These are phyloP conservation scores for Blastobasis lacticolella DNA, from an alignment of 2,888 invertebrate genomes.

Conservation along the genomic window DNA sequence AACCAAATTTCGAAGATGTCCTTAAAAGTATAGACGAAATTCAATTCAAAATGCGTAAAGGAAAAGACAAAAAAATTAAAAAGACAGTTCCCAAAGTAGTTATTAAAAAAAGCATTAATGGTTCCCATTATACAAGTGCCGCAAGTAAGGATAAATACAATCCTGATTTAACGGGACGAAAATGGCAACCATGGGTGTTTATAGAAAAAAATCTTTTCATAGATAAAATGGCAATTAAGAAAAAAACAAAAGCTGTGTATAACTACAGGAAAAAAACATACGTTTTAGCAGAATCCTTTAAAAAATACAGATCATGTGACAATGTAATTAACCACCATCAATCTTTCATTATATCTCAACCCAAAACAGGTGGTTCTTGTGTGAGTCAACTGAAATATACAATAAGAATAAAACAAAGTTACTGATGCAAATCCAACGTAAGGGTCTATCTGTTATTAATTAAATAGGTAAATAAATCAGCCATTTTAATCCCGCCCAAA, in stretches of 20 bases:
- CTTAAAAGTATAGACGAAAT: slow-evolving; percentile 68
- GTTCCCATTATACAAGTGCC: slow-evolving; percentile 64
- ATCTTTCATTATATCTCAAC: slow-evolving; percentile 53
- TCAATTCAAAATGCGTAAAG: slow-evolving; percentile 56
- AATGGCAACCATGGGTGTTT: slow-evolving; percentile 71
- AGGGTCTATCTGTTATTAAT: slow-evolving; percentile 18
- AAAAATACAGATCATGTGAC: slow-evolving; percentile 62
- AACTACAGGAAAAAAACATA: slow-evolving; percentile 53
- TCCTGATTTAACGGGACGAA: slow-evolving; percentile 64
- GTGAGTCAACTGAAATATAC: slow-evolving; percentile 60
- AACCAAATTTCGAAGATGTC: slow-evolving; percentile 70
- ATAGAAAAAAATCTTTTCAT: slow-evolving; percentile 59
- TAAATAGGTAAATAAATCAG: slow-evolving; percentile 12
- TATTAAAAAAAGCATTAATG: slow-evolving; percentile 62
- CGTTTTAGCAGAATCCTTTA: slow-evolving; percentile 55
- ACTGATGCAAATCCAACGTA: slow-evolving; percentile 25
- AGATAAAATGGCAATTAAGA: slow-evolving; percentile 61
- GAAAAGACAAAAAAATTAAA: slow-evolving; percentile 50
- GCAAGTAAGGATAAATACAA: slow-evolving; percentile 40
- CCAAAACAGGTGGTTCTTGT: slow-evolving; percentile 34
- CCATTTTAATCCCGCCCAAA: slow-evolving; percentile 38
- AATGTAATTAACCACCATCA: background rate
- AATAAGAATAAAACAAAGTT: slow-evolving; percentile 56
- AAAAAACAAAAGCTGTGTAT: slow-evolving; percentile 53
- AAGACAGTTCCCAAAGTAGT: slow-evolving; percentile 62